Percentiles rank a stretch among this genome's conserved stretches.
phyloP scores from a whole-genome alignment of 2,888 invertebrate genomes.

The Epiblema foenella region DNA sequence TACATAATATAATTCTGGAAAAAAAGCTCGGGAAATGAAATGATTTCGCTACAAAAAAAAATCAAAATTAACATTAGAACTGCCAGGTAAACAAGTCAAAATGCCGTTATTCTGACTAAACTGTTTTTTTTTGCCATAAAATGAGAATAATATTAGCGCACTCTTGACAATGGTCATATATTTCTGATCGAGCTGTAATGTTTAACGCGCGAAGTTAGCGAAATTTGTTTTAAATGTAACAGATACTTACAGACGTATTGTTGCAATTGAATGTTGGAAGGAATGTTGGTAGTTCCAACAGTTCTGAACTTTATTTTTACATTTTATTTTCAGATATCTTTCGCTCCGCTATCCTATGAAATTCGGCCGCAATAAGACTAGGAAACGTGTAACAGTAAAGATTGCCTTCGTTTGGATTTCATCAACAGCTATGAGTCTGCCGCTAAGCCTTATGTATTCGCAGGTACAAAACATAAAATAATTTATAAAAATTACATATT shows the following conservation, averaged over 20 bases:
- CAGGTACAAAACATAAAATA: slow-evolving; percentile 84
- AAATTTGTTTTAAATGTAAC: neutral
- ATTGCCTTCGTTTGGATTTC: slow-evolving; percentile 97
- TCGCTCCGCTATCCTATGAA: slow-evolving; percentile 97
- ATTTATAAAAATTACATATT: neutral
- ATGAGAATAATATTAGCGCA: too few relatives aligned
- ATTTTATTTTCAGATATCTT: slow-evolving; percentile 85
- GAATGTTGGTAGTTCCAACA: neutral
- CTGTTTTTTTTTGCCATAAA: too few relatives aligned
- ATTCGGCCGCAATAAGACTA: slow-evolving; percentile 95
- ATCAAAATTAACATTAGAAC: too few relatives aligned
- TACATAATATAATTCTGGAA: too few relatives aligned
- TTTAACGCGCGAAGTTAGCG: too few relatives aligned
- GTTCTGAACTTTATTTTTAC: neutral
- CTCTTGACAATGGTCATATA: too few relatives aligned
- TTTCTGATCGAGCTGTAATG: too few relatives aligned
- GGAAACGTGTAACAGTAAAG: slow-evolving; percentile 93
- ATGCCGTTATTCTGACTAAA: too few relatives aligned
- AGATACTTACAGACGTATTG: neutral
- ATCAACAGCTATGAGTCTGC: slow-evolving; percentile 96
- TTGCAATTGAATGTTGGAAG: neutral
- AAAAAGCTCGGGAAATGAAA: too few relatives aligned
- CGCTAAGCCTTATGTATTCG: slow-evolving; percentile 94
- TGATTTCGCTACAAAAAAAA: too few relatives aligned
- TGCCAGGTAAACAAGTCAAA: too few relatives aligned